These are phyloP conservation scores for Autographa pulchrina DNA, from an alignment of 2,888 invertebrate genomes.

Conservation along the genomic window DNA sequence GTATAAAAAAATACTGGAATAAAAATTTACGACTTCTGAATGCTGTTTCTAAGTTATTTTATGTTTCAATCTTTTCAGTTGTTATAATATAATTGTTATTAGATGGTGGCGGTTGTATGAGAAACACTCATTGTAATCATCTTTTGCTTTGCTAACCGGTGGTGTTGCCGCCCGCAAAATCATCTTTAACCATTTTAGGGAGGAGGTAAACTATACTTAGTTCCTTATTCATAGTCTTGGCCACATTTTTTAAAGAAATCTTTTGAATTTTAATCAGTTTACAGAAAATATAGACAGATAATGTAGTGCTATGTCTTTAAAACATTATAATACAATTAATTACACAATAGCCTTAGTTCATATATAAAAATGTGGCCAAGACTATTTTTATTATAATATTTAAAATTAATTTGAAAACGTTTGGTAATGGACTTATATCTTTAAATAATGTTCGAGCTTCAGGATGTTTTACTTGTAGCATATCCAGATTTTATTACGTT, in stretches of 20 bases:
- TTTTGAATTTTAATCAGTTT: too few relatives aligned
- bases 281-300: too few relatives aligned
- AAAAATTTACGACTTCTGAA: conserved; percentile 23
- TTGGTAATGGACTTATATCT: too few relatives aligned
- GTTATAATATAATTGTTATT: conserved; percentile 71
- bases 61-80: conserved; percentile 38
- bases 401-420: too few relatives aligned
- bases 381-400: too few relatives aligned
- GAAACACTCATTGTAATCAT: conserved; percentile 89
- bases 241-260: neutral
- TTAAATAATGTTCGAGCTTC: too few relatives aligned
- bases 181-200: conserved; percentile 82
- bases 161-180: conserved; percentile 79
- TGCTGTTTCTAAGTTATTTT: conserved; percentile 18
- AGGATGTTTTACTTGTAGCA: too few relatives aligned
- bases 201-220: conserved; percentile 81
- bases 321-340: too few relatives aligned
- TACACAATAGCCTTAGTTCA: too few relatives aligned
- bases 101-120: conserved; percentile 90
- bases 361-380: too few relatives aligned
- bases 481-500: too few relatives aligned
- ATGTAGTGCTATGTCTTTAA: too few relatives aligned
- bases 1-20: neutral
- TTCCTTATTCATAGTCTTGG: conserved; percentile 41
- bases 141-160: conserved; percentile 89